These are phyloP conservation scores for Archips crataeganus DNA, from an alignment of 2,888 invertebrate genomes.

Conservation along the genomic window DNA sequence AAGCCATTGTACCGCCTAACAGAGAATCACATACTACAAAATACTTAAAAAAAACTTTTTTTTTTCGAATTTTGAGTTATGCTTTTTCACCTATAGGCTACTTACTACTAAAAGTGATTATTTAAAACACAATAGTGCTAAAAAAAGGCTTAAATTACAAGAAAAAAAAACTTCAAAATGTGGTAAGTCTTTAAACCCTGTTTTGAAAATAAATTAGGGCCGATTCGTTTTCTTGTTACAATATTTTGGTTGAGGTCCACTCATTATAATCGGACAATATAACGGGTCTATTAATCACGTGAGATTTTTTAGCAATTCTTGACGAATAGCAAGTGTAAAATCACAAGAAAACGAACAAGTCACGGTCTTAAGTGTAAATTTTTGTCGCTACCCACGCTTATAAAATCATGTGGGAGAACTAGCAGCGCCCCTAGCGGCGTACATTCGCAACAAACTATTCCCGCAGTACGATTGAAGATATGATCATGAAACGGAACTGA, in stretches of 20 bases:
- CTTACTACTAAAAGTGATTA: conserved; percentile 36
- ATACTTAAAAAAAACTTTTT: conserved; percentile 40
- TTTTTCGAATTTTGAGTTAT: conserved; percentile 44
- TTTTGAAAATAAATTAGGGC: conserved; percentile 39
- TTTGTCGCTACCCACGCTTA: neutral
- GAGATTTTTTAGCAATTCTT: too few species aligned
- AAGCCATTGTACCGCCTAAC: conserved; percentile 37
- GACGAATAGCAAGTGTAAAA: too few species aligned
- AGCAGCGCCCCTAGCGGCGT: too few species aligned
- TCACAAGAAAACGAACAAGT: conserved; percentile 37
- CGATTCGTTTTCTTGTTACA: conserved; percentile 34
- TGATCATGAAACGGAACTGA: too few species aligned
- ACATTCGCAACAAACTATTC: too few species aligned
- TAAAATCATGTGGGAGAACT: too few species aligned
- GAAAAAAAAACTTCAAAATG: conserved; percentile 37
- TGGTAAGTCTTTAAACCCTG: conserved; percentile 41
- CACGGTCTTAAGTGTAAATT: neutral
- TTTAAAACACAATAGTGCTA: conserved; percentile 41
- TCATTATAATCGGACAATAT: too few species aligned
- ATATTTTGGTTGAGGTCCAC: too few species aligned
- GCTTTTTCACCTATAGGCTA: conserved; percentile 41
- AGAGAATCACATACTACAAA: conserved; percentile 42
- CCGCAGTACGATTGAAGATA: too few species aligned
- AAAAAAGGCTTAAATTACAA: conserved; percentile 35
- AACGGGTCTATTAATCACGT: too few species aligned